A percentile compares a stretch with the other conserved stretches of the same genome.
Evolutionary conservation across 2,797 vertebrate genomes (phyloP).

Genomic region (Adelosebastes latens): DNA sequence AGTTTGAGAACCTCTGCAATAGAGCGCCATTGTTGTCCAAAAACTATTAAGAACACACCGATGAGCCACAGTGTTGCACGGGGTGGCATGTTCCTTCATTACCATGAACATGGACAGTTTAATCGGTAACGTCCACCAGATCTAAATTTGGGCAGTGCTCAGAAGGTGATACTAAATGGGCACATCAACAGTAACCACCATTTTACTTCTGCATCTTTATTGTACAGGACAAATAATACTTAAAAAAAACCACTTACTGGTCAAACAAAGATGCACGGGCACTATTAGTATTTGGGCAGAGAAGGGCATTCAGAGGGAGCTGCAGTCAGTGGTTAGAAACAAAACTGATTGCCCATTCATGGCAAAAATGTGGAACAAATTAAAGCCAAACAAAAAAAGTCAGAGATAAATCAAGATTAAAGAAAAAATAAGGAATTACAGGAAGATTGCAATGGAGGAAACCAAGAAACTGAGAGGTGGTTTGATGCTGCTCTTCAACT

Average conservation of each 20-base stretch:
- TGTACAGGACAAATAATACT: neutral
- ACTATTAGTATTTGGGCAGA: too few relatives aligned
- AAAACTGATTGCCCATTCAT: too few relatives aligned
- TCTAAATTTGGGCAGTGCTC: neutral
- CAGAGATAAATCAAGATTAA: neutral
- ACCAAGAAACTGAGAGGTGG: neutral
- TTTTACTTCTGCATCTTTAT: neutral
- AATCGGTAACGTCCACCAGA: neutral
- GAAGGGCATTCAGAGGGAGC: too few relatives aligned
- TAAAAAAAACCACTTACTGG: too few relatives aligned
- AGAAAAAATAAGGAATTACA: neutral
- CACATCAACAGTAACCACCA: too few relatives aligned
- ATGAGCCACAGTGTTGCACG: neutral
- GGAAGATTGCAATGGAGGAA: neutral
- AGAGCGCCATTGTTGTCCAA: neutral
- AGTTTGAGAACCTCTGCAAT: too few relatives aligned
- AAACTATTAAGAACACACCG: neutral
- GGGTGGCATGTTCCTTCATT: too few relatives aligned
- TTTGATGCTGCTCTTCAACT: neutral
- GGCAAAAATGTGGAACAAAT: too few relatives aligned
- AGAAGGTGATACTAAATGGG: neutral
- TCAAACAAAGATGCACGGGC: too few relatives aligned
- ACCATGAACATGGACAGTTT: neutral
- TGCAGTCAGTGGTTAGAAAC: too few relatives aligned
- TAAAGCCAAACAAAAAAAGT: too few relatives aligned